These are phyloP conservation scores for Campoletis raptor DNA, from an alignment of 2,888 invertebrate species.

Conservation along the genomic window DNA sequence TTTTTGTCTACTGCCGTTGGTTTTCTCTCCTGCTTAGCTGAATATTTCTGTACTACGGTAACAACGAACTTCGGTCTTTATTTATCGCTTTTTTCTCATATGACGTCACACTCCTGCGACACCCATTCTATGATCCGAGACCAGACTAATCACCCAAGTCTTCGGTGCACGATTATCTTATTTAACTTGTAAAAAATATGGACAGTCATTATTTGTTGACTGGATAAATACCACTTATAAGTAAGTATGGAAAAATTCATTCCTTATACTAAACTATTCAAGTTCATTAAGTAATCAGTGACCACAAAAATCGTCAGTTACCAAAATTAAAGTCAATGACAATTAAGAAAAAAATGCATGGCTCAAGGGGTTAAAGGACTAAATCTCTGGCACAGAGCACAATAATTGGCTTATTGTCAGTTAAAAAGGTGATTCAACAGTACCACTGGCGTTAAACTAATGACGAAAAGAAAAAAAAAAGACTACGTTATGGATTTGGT, in stretches of 20 bases:
- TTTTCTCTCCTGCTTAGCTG: not conserved
- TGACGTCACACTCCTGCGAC: not conserved
- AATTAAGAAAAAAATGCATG: not conserved
- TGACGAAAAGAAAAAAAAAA: not conserved
- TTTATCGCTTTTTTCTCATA: not conserved
- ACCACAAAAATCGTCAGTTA: too few species aligned
- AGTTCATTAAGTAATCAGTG: too few species aligned
- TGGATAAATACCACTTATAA: not conserved
- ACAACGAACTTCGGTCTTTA: not conserved
- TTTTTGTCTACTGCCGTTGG: slow-evolving; percentile 5
- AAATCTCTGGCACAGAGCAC: not conserved
- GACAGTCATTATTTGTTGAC: not conserved
- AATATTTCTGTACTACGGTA: not conserved
- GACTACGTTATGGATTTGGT: not conserved
- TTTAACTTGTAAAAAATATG: not conserved
- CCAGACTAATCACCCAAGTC: not conserved
- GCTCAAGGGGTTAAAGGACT: not conserved
- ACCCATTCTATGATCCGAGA: not conserved
- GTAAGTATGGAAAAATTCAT: too few species aligned
- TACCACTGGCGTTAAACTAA: not conserved
- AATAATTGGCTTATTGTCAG: not conserved
- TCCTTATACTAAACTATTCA: too few species aligned
- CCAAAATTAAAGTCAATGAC: not conserved
- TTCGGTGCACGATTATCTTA: not conserved
- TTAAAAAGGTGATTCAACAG: not conserved